Evolutionary conservation across 2,888 invertebrate species (phyloP), one percentile per base, ranked within the genome.

Genomic region (Rapana venosa): DNA sequence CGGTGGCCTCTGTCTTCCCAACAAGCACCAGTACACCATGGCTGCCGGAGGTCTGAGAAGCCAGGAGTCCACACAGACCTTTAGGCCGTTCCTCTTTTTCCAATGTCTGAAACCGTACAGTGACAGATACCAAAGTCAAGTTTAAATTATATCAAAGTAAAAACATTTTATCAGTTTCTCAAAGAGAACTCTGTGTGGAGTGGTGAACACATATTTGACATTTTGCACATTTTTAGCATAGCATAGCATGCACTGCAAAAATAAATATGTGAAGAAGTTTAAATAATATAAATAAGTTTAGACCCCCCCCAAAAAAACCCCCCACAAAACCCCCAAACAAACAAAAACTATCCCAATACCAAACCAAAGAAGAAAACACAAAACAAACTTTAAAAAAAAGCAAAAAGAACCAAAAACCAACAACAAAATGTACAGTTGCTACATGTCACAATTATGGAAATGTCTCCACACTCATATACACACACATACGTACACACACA

Each of bases 61-160:
- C 87, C 2, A 92, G 93, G 47, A 93, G 88, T 58, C 93, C 87
- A 81, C 93, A 93, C 85, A 95, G 90, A 85, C 95, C 95, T 89
- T 94, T 94, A 0, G 95, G 94, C 58, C 94, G 91, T 86, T 95
- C 94, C 47, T 92, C 91, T 90, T 93, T 93, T 22, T 94, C 93
- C 58, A 95, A 91, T 70, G 91, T 87, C 95, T 95, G 88, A 88
- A 35, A 87, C 11, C 26, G 47, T 58, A 56, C 47, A 47, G 47
- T 47, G 47, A 47, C 8, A 47, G 47, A 47, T 47, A 47, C 47
- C 47, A 47, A 8, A 47, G 47, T 47, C 47, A 47, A 47, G 8
- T 2, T 47, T 47, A 5, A 8, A 47, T 47, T 47, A 47, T 5
- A 8, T 47, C 47, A 5, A 47, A 5, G 47, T 47, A 47, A 47